Percentiles rank a stretch among this genome's conserved stretches.
Evolutionary conservation across 2,888 invertebrate genomes (phyloP).

Genomic region (Leptopilina syphax): DNA sequence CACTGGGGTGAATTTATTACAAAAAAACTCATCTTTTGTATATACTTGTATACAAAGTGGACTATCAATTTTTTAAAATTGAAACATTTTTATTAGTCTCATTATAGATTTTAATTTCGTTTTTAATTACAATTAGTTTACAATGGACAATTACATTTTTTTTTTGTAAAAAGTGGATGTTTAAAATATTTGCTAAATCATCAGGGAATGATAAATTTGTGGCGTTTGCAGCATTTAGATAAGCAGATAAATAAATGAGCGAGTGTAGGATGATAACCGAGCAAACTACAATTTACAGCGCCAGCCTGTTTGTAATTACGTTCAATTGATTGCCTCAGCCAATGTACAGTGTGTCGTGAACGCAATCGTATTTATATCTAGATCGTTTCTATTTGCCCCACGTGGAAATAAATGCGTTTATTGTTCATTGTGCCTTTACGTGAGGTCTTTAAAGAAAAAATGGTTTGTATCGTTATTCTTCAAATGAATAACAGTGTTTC

Average conservation of each 20-base stretch:
- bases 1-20: not conserved
- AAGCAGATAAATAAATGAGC: slow-evolving; percentile 13
- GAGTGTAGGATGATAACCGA: slow-evolving; percentile 5
- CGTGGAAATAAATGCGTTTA: slow-evolving; percentile 17
- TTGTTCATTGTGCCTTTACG: not conserved
- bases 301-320: slow-evolving; percentile 31
- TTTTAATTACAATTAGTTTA: too few relatives aligned
- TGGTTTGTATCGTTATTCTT: too few relatives aligned
- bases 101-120: too few relatives aligned
- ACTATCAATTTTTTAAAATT: too few relatives aligned
- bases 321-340: slow-evolving; percentile 34
- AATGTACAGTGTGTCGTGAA: slow-evolving; percentile 15
- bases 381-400: slow-evolving; percentile 18
- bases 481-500: too few relatives aligned
- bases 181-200: not conserved
- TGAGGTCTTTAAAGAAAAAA: too few relatives aligned
- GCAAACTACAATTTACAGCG: slow-evolving; percentile 28
- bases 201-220: slow-evolving; percentile 6
- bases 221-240: slow-evolving; percentile 6
- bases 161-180: too few relatives aligned
- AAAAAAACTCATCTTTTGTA: too few relatives aligned
- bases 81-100: too few relatives aligned
- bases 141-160: too few relatives aligned
- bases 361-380: slow-evolving; percentile 29
- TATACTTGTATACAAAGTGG: too few relatives aligned